Evolutionary conservation across 2,888 invertebrate genomes (phyloP), one percentile per base, ranked within the genome.

Genomic region (Prenolepis imparis): DNA sequence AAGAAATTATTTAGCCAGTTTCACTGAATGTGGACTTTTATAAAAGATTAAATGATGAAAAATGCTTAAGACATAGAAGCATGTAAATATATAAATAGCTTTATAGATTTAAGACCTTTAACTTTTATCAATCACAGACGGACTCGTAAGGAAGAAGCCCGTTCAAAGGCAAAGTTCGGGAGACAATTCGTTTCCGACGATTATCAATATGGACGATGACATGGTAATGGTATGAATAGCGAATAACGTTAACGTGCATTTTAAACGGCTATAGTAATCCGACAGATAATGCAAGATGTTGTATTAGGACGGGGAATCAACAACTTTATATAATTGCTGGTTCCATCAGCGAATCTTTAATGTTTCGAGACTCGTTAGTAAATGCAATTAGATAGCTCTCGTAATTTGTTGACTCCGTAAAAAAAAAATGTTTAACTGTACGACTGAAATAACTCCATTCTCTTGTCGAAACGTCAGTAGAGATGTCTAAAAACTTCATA

Each of bases 181-280:
- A 63, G 94, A 94, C 88, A 94, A 93, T 89, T 89, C 93, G 72
- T 94, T 93, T 89, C 94, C 94, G 68, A 93, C 94, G 61, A 94
- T 94, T 82, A 94, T 94, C 80, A 93, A 91, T 87, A 93, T 94
- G 68, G 94, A 95, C 83, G 95, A 95, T 82, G 94, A 95, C 83
- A 94, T 94, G 94, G 94, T 95, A 87, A 94, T 94, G 95, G 94
- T 95, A 93, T 95, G 94, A 94, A 93, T 93, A 85, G 85, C 82
- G 86, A 88, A 84, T 86, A 72, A 72, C 2, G 24, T 78, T 57
- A 55, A 70, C n/a, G 28, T 48, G 32, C 41, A 41, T 73, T 72
- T 59, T 44, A 36, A 59, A 78, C 18, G 77, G 44, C 77, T 4
- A 8, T 41, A 59, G 12, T 32, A 59, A 41, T 78, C 32, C 39